These are phyloP conservation scores for Grus americana DNA, from an alignment of 2,113 vertebrate genomes.

Conservation along the genomic window DNA sequence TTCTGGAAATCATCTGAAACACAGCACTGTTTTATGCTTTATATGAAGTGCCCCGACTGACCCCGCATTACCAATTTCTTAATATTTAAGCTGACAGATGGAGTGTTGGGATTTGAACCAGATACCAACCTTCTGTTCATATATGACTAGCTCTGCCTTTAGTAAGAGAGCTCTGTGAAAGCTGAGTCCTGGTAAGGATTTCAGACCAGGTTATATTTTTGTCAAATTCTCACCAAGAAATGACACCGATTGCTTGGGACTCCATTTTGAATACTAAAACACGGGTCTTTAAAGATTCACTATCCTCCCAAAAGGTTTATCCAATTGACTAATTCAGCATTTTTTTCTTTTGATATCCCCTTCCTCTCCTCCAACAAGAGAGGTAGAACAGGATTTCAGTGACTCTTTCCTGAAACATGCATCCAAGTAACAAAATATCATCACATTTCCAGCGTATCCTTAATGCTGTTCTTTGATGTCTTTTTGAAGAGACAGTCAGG, in stretches of 20 bases:
- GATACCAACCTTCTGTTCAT: constrained; percentile 46
- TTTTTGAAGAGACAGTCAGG: constrained; percentile 4
- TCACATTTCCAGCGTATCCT: neutral
- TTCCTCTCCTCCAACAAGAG: neutral
- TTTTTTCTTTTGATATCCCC: neutral
- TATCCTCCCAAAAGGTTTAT: neutral
- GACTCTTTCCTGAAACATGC: neutral
- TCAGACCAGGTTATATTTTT: neutral
- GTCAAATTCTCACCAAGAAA: neutral
- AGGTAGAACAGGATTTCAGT: neutral
- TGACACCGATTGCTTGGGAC: neutral
- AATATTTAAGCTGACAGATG: constrained; percentile 62
- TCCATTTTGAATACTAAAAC: neutral
- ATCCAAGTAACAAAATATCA: neutral
- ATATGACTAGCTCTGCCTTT: neutral
- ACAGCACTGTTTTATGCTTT: neutral
- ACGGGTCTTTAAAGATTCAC: neutral
- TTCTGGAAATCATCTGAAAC: neutral
- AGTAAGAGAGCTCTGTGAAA: neutral
- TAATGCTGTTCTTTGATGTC: neutral
- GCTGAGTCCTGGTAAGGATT: neutral
- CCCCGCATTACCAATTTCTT: constrained; percentile 28
- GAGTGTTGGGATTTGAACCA: constrained; percentile 57
- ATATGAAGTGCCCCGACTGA: neutral
- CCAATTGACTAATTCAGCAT: neutral